phyloP scores from a whole-genome alignment of 2,888 invertebrate genomes.

The Acrocyrtus sp. region DNA sequence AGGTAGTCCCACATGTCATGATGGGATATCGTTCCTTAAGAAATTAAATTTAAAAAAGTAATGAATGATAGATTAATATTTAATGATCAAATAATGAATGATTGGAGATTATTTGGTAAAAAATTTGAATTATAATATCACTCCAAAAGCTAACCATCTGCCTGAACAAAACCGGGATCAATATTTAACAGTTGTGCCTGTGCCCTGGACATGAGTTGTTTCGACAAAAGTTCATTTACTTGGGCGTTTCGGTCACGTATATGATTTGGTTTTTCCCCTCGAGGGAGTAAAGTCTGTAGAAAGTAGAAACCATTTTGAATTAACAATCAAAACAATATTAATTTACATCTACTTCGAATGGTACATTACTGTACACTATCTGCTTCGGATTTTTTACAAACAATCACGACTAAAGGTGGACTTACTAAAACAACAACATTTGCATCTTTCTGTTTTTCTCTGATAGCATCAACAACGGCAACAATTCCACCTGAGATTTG shows the following conservation, averaged over 20 bases:
- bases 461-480: slow-evolving; percentile 79
- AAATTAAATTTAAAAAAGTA: background rate
- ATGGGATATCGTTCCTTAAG: slow-evolving; percentile 78
- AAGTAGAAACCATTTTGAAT: slow-evolving; percentile 25
- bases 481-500: slow-evolving; percentile 84
- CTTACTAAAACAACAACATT: slow-evolving; percentile 88
- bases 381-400: background rate
- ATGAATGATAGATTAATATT: too few relatives aligned
- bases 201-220: slow-evolving; percentile 70
- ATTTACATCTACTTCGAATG: background rate
- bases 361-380: background rate
- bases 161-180: slow-evolving; percentile 81
- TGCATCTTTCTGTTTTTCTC: slow-evolving; percentile 80
- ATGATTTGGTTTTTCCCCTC: slow-evolving; percentile 86
- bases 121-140: slow-evolving; percentile 17
- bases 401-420: slow-evolving; percentile 61
- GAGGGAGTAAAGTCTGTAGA: slow-evolving; percentile 84
- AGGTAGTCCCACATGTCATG: slow-evolving; percentile 94
- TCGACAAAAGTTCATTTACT: slow-evolving; percentile 80
- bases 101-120: background rate
- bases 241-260: slow-evolving; percentile 80
- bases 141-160: too few relatives aligned
- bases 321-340: background rate
- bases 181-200: slow-evolving; percentile 82
- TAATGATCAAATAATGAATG: too few relatives aligned